Evolutionary conservation across 2,797 vertebrate genomes (phyloP).

Genomic region (Sphenodon punctatus): DNA sequence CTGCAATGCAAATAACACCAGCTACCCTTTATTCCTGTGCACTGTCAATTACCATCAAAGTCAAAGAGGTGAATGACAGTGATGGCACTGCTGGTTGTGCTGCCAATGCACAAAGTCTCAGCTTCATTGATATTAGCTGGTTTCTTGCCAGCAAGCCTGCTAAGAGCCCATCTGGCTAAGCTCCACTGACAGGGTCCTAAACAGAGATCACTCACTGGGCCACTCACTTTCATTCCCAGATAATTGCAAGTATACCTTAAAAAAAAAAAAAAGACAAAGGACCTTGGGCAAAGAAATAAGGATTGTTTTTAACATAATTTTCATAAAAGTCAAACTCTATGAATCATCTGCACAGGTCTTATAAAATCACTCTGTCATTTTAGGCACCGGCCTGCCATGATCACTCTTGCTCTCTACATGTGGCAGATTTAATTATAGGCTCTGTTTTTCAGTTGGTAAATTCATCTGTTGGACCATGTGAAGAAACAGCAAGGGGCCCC

Average conservation of each 20-base stretch:
- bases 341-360: too few species aligned
- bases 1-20: not conserved
- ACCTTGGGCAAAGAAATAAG: not conserved
- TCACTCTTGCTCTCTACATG: too few species aligned
- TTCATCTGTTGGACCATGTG: too few species aligned
- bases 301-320: not conserved
- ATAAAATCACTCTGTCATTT: too few species aligned
- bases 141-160: not conserved
- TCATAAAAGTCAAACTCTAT: not conserved
- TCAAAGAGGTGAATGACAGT: not conserved
- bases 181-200: conserved; percentile 18
- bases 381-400: too few species aligned
- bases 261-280: not conserved
- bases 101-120: not conserved
- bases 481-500: too few species aligned
- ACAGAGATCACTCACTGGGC: conserved; percentile 19
- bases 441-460: too few species aligned
- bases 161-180: conserved; percentile 9
- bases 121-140: not conserved
- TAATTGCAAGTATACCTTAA: not conserved
- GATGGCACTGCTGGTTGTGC: not conserved
- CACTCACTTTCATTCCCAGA: not conserved
- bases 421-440: too few species aligned
- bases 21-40: not conserved
- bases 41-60: conserved; percentile 28